These are phyloP conservation scores for Pterocles gutturalis DNA, from an alignment of 2,113 vertebrate species.

Conservation along the genomic window DNA sequence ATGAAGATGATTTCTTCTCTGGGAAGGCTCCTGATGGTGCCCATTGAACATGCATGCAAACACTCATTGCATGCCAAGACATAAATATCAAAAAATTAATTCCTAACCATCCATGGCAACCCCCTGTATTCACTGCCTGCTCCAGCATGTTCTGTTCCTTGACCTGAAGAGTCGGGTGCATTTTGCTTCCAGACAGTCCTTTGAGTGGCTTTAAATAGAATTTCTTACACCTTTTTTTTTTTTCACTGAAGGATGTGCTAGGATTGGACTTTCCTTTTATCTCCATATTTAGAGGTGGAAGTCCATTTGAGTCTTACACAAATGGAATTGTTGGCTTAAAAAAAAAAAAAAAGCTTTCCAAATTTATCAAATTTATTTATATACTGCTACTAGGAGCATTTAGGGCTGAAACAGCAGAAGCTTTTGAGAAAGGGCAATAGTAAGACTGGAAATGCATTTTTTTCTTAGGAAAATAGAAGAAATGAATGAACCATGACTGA, in stretches of 20 bases:
- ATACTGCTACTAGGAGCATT: not conserved
- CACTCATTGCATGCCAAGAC: not conserved
- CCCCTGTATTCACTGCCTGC: not conserved
- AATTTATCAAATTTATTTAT: slow-evolving; percentile 20
- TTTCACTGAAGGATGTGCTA: not conserved
- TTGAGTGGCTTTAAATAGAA: not conserved
- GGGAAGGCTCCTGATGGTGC: not conserved
- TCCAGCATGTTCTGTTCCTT: not conserved
- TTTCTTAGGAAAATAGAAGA: not conserved
- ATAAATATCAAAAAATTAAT: not conserved
- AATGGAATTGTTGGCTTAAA: not conserved
- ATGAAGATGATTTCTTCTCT: not conserved
- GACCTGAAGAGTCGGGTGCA: not conserved
- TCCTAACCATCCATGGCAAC: not conserved
- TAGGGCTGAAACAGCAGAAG: not conserved
- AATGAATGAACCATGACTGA: not conserved
- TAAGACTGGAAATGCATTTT: not conserved
- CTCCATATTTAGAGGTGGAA: not conserved
- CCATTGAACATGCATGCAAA: not conserved
- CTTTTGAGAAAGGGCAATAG: not conserved
- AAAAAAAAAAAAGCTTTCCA: not conserved
- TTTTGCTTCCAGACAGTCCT: not conserved
- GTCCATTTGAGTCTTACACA: not conserved
- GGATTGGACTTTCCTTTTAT: not conserved
- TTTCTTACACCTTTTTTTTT: not conserved